Conservation (phyloP, 2,113 vertebrate genomes). For the chimpanzee (Pan troglodytes) region NHGRI_mPanTro3-v2.1_pri NC_072419.2:65711001-65711500, state of each 20-base stretch:
- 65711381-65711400: neutral
- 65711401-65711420: constrained; percentile 17
- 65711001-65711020: neutral
- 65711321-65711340: neutral
- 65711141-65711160: neutral
- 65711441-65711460: constrained; percentile 48
- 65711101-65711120: neutral
- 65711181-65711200: neutral
- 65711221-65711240: neutral
- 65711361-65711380: neutral
- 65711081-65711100: neutral
- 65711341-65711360: neutral
- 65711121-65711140: neutral
- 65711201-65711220: neutral
- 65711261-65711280: neutral
- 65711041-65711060: neutral
- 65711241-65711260: fast-evolving
- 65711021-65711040: neutral
- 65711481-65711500: neutral
- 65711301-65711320: neutral
- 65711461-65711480: neutral
- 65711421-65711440: constrained; percentile 43
- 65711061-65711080: neutral
- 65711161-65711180: neutral
- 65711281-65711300: fast-evolving